Conservation (phyloP, 92 coral and sea anemone genomes). For the Galaxea fascicularis region DNA sequence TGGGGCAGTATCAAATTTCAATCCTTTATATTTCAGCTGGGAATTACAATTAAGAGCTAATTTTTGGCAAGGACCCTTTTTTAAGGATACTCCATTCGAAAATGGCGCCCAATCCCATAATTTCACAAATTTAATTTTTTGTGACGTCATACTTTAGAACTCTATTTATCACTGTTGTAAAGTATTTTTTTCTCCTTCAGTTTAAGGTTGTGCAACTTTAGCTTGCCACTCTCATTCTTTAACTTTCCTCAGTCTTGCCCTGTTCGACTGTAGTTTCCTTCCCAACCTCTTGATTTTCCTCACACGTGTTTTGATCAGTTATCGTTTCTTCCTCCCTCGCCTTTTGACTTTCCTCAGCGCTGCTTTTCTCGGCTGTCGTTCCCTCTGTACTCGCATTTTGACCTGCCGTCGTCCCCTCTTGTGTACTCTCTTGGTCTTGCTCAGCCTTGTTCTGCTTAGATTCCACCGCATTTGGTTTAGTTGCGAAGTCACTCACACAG, state of each 20-base stretch:
- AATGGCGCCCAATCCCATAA: too few species aligned
- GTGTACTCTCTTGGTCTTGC: neutral
- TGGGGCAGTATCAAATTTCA: too few species aligned
- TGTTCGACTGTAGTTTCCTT: neutral
- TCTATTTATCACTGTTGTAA: too few species aligned
- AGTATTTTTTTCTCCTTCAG: too few species aligned
- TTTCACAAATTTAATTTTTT: too few species aligned
- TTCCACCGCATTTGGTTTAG: neutral
- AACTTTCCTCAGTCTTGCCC: neutral
- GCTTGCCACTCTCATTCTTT: neutral
- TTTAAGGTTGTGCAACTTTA: neutral
- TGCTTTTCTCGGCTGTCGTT: neutral
- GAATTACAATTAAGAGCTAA: too few species aligned
- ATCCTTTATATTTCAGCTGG: too few species aligned
- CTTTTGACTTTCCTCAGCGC: neutral
- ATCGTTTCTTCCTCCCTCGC: too few species aligned
- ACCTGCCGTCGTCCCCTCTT: neutral
- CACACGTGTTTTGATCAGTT: neutral
- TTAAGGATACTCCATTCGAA: too few species aligned
- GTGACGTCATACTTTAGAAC: too few species aligned
- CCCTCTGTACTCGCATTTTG: neutral
- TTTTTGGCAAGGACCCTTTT: too few species aligned
- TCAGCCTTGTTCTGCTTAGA: neutral
- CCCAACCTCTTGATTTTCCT: neutral
- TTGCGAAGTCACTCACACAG: slow-evolving; percentile 64